These are phyloP conservation scores for Enteromius fasciolatus DNA, from an alignment of 2,797 vertebrate genomes.

Conservation along the genomic window DNA sequence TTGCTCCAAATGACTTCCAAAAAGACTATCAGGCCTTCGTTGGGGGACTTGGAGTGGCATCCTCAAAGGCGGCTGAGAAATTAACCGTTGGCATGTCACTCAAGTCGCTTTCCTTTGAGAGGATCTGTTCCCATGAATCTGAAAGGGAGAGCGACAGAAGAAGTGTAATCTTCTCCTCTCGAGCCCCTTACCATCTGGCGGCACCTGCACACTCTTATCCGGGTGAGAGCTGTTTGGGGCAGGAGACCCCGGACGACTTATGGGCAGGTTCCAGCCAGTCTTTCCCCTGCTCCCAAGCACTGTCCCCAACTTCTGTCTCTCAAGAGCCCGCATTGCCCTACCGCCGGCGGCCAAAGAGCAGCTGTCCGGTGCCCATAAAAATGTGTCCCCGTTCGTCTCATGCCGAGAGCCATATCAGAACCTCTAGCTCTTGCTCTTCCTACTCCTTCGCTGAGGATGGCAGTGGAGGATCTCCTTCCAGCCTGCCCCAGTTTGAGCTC, in stretches of 20 bases:
- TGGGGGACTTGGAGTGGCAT: constrained; percentile 75
- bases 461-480: constrained; percentile 88
- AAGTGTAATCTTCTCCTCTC: constrained; percentile 92
- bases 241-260: constrained; percentile 82
- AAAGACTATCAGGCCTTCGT: constrained; percentile 79
- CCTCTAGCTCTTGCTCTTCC: constrained; percentile 89
- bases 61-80: constrained; percentile 76
- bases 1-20: constrained; percentile 84
- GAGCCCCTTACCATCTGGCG: constrained; percentile 82
- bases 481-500: constrained; percentile 89
- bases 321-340: constrained; percentile 78
- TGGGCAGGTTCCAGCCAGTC: constrained; percentile 83
- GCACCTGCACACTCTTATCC: constrained; percentile 81
- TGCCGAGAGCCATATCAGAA: constrained; percentile 84
- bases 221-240: constrained; percentile 81
- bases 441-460: constrained; percentile 91
- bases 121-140: constrained; percentile 84
- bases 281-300: constrained; percentile 81
- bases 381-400: constrained; percentile 86
- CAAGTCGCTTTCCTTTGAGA: constrained; percentile 80
- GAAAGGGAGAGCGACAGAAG: constrained; percentile 85
- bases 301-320: constrained; percentile 77
- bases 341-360: constrained; percentile 83
- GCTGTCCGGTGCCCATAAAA: constrained; percentile 89
- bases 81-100: constrained; percentile 78